These are phyloP conservation scores for Ethmia dodecea DNA, from an alignment of 2,888 invertebrate species.

Conservation along the genomic window DNA sequence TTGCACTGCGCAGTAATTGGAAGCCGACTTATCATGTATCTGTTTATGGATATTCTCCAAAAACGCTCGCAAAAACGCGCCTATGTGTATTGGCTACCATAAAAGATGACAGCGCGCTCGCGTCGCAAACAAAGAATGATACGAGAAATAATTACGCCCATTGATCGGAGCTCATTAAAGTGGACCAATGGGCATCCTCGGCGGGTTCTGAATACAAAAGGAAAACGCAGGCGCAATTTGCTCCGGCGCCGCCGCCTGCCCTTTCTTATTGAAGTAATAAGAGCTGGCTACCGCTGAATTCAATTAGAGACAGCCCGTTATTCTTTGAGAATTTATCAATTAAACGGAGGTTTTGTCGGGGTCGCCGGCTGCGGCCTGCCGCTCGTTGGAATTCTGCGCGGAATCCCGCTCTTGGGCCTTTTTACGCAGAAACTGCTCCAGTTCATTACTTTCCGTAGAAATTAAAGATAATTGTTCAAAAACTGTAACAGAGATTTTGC, in stretches of 20 bases:
- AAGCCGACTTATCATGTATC: conserved; percentile 20
- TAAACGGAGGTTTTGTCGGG: conserved; percentile 29
- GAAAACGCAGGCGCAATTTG: conserved; percentile 62
- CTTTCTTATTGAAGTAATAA: conserved; percentile 65
- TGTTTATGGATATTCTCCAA: conserved; percentile 57
- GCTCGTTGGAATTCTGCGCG: conserved; percentile 25
- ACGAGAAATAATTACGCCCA: conserved; percentile 75
- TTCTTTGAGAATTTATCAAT: conserved; percentile 44
- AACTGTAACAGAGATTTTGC: too few species aligned
- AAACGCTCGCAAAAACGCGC: conserved; percentile 55
- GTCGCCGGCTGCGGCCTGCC: conserved; percentile 16
- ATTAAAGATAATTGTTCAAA: not conserved
- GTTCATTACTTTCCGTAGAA: not conserved
- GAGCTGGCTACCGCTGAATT: conserved; percentile 48
- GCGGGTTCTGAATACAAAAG: conserved; percentile 44
- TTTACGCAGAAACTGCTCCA: too few species aligned
- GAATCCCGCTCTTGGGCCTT: not conserved
- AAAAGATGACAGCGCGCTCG: conserved; percentile 57
- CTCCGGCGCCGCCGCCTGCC: conserved; percentile 57
- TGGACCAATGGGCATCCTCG: conserved; percentile 55
- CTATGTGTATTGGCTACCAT: conserved; percentile 30
- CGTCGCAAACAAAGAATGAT: conserved; percentile 60
- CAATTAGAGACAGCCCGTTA: conserved; percentile 58
- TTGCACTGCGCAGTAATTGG: conserved; percentile 45
- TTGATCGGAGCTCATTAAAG: conserved; percentile 72